A percentile compares a stretch with the other conserved stretches of the same genome.
These are phyloP conservation scores for Spilogale gracilis DNA, from an alignment of 2,113 vertebrate genomes.

Conservation along the genomic window DNA sequence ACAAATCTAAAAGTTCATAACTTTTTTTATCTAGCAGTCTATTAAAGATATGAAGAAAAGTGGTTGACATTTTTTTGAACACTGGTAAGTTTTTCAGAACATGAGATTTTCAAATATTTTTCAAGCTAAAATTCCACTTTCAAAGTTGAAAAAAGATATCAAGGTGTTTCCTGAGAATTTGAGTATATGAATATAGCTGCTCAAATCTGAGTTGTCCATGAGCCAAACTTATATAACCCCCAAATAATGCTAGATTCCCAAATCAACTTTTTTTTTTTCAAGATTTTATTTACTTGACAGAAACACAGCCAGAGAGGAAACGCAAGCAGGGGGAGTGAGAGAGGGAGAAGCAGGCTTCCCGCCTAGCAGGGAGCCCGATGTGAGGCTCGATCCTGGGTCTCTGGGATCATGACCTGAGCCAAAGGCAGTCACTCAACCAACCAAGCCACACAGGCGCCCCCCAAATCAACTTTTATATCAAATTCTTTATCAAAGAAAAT, in stretches of 20 bases:
- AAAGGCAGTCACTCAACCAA: no score
- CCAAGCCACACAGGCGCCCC: no score
- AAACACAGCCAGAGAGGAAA: no score
- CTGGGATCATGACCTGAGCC: no score
- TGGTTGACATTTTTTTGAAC: slow-evolving; percentile 49
- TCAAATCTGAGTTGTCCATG: neutral
- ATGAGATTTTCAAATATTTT: slow-evolving; percentile 47
- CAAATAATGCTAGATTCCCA: neutral
- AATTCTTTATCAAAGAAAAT: neutral
- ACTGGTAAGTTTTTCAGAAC: slow-evolving; percentile 38
- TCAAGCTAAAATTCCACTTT: neutral
- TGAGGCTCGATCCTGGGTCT: no score
- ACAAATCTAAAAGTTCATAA: slow-evolving; percentile 32
- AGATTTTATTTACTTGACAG: no score
- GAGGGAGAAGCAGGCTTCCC: no score
- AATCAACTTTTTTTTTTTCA: neutral
- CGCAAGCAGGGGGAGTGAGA: no score
- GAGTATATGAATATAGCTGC: neutral
- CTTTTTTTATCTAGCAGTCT: slow-evolving; percentile 51
- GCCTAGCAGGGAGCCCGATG: no score
- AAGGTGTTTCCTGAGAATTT: neutral
- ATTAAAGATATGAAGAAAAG: neutral
- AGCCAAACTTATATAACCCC: neutral
- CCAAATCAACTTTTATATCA: neutral
- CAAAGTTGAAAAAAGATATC: neutral